These are phyloP conservation scores for Strigamia transsilvanica DNA, from an alignment of 2,888 invertebrate species.

Conservation along the genomic window DNA sequence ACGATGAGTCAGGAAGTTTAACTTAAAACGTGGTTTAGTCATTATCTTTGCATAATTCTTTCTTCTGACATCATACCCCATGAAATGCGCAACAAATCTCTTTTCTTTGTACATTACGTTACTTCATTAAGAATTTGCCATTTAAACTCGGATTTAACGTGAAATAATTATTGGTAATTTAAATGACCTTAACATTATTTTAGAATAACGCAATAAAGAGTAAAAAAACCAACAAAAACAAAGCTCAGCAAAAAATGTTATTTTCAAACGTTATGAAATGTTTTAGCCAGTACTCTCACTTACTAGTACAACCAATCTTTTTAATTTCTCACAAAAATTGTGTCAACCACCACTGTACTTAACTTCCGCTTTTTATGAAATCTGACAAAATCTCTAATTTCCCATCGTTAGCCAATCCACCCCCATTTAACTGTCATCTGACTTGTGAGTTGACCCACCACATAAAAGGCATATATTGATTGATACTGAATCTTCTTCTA, in stretches of 20 bases:
- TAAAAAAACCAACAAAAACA: not conserved
- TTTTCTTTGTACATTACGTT: no score
- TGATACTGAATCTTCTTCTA: not conserved
- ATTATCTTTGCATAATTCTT: constrained; percentile 6
- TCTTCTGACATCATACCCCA: constrained; percentile 12
- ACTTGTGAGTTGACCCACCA: not conserved
- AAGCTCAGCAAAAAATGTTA: not conserved
- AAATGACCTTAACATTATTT: not conserved
- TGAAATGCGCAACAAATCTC: not conserved
- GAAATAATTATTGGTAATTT: no score
- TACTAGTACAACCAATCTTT: not conserved
- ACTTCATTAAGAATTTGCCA: not conserved
- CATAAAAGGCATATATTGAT: not conserved
- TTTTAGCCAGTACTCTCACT: not conserved
- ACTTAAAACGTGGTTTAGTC: constrained; percentile 31
- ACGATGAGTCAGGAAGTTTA: not conserved
- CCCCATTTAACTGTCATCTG: not conserved
- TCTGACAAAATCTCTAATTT: constrained; percentile 3
- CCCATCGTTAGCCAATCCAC: not conserved
- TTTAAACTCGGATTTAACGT: not conserved
- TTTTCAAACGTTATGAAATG: not conserved
- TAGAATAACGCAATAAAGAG: not conserved
- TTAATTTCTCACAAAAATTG: not conserved
- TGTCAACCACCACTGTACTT: not conserved
- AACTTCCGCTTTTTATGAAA: not conserved